A percentile compares a stretch with the other conserved stretches of the same genome.
phyloP scores from a whole-genome alignment of 2,113 vertebrate genomes.

The Parotia lawesii region DNA sequence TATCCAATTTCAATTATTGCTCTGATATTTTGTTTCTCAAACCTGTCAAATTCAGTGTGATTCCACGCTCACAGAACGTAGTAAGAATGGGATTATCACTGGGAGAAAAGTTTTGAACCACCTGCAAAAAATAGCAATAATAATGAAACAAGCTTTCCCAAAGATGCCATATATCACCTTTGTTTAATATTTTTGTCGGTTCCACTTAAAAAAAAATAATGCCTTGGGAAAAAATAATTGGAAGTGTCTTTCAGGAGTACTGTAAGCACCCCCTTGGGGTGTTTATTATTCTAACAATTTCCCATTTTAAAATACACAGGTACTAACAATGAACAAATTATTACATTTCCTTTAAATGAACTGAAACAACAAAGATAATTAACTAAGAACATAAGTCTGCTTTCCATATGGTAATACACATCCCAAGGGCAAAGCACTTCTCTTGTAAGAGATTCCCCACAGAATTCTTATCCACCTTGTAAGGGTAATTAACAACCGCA shows the following conservation, averaged over 20 bases:
- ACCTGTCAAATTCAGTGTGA: background rate
- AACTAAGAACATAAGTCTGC: conserved; percentile 62
- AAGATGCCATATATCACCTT: conserved; percentile 26
- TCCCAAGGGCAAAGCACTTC: conserved; percentile 57
- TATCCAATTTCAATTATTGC: background rate
- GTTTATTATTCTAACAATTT: conserved; percentile 61
- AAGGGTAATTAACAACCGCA: conserved; percentile 55
- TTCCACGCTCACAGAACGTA: background rate
- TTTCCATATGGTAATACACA: conserved; percentile 58
- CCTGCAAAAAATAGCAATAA: background rate
- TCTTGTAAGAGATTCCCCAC: conserved; percentile 56
- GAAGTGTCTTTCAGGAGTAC: conserved; percentile 34
- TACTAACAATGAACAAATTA: conserved; percentile 67
- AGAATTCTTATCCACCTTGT: conserved; percentile 44
- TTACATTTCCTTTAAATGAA: conserved; percentile 69
- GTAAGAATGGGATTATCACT: background rate
- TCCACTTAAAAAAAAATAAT: conserved; percentile 54
- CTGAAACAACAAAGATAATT: conserved; percentile 70
- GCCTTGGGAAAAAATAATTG: conserved; percentile 53
- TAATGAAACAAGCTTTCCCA: background rate
- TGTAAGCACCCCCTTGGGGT: conserved; percentile 39
- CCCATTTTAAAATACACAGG: conserved; percentile 66
- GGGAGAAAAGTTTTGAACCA: background rate
- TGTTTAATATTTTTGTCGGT: conserved; percentile 60
- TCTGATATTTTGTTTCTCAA: background rate